phyloP scores from a whole-genome alignment of 2,797 vertebrate genomes.

The Agapornis canus region DNA sequence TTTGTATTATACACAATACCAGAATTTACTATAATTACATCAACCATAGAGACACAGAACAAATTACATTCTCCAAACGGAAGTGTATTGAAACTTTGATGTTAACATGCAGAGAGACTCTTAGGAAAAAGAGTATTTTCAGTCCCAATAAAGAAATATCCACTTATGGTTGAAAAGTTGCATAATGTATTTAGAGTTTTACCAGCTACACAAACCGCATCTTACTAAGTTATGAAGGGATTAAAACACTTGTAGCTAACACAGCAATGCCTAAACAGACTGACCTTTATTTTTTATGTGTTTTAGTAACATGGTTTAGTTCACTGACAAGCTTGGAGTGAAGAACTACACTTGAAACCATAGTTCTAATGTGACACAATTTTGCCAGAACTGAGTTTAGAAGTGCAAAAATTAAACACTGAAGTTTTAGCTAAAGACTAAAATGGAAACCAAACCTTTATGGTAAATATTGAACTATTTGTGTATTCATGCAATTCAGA shows the following conservation, averaged over 20 bases:
- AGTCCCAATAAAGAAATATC: neutral
- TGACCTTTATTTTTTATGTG: neutral
- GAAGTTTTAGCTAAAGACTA: neutral
- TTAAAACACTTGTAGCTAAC: neutral
- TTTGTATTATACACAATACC: fast-evolving
- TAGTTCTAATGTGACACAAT: neutral
- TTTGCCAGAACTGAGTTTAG: neutral
- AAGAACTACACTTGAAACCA: neutral
- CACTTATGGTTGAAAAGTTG: neutral
- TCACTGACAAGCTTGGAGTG: neutral
- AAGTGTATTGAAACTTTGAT: neutral
- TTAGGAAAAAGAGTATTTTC: neutral
- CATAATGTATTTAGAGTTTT: neutral
- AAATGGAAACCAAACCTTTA: neutral
- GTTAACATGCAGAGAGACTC: neutral
- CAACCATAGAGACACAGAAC: neutral
- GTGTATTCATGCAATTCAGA: neutral
- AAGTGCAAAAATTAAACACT: neutral
- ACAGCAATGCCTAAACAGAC: neutral
- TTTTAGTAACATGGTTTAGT: neutral
- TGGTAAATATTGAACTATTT: neutral
- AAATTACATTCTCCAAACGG: neutral
- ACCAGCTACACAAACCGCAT: neutral
- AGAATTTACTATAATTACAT: neutral
- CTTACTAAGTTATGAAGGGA: neutral